A percentile compares a stretch with the other conserved stretches of the same genome.
Evolutionary conservation across 2,797 vertebrate genomes (phyloP).

Genomic region (Anguilla megastoma): DNA sequence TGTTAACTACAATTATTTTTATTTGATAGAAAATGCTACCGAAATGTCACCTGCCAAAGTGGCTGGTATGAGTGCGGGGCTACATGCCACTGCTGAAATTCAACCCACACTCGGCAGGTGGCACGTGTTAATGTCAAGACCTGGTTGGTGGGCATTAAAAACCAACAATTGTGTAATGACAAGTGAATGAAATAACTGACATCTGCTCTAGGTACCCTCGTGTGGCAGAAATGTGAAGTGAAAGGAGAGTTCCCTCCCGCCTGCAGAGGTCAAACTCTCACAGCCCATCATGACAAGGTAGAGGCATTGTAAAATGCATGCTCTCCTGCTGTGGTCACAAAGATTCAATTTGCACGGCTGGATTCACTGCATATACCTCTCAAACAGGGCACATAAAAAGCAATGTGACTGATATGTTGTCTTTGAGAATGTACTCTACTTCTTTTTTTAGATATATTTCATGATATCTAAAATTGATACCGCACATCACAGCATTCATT

Average conservation of each 20-base stretch:
- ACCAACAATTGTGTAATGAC: not conserved
- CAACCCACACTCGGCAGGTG: too few species aligned
- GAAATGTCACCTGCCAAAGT: too few species aligned
- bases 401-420: not conserved
- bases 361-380: not conserved
- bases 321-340: not conserved
- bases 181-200: not conserved
- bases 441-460: not conserved
- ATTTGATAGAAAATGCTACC: too few species aligned
- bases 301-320: not conserved
- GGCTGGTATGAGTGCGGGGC: too few species aligned
- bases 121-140: too few species aligned
- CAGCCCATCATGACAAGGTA: constrained; percentile 75
- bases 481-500: not conserved
- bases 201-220: constrained; percentile 59
- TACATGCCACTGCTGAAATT: too few species aligned
- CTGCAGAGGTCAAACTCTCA: constrained; percentile 64
- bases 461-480: not conserved
- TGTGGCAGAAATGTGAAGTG: constrained; percentile 70
- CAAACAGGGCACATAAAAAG: not conserved
- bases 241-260: constrained; percentile 68
- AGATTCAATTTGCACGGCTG: not conserved
- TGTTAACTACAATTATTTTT: too few species aligned
- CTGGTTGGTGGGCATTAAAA: not conserved
- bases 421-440: not conserved